Percentiles rank a stretch among this genome's conserved stretches.
phyloP scores from a whole-genome alignment of 2,797 vertebrate species.

The Micromesistius poutassou region DNA sequence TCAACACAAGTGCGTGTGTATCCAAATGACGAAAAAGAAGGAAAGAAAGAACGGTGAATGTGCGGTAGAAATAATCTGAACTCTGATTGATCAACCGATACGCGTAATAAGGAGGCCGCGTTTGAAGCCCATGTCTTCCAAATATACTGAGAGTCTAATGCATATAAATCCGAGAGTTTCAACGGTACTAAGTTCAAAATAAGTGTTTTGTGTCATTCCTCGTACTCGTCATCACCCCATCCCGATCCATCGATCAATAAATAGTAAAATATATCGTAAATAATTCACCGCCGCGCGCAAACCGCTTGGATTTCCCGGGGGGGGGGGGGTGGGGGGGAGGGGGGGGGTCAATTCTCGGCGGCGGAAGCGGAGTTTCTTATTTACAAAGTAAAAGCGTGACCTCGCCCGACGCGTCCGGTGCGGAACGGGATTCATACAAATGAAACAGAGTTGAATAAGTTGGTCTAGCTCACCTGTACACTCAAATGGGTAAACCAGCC shows the following conservation, averaged over 20 bases:
- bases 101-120: slow-evolving; percentile 26
- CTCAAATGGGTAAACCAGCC: slow-evolving; percentile 70
- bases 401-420: slow-evolving; percentile 29
- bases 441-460: slow-evolving; percentile 51
- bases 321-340: neutral
- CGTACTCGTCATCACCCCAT: neutral
- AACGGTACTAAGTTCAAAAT: slow-evolving; percentile 23
- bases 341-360: neutral
- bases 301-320: neutral
- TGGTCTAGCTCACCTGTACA: slow-evolving; percentile 58
- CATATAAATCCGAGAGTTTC: slow-evolving; percentile 11
- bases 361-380: slow-evolving; percentile 35
- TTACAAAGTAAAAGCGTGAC: slow-evolving; percentile 60
- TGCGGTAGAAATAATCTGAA: slow-evolving; percentile 5
- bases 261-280: slow-evolving; percentile 22
- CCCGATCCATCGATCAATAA: slow-evolving; percentile 21
- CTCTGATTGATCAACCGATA: neutral
- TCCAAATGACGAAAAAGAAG: slow-evolving; percentile 2
- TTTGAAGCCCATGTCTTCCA: slow-evolving; percentile 33
- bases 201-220: slow-evolving; percentile 13
- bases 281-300: neutral
- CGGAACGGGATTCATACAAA: slow-evolving; percentile 61
- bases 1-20: neutral
- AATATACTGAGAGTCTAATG: neutral
- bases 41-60: neutral